These are phyloP conservation scores for Clarias pachynema DNA, from an alignment of 2,797 vertebrate species.

Conservation along the genomic window DNA sequence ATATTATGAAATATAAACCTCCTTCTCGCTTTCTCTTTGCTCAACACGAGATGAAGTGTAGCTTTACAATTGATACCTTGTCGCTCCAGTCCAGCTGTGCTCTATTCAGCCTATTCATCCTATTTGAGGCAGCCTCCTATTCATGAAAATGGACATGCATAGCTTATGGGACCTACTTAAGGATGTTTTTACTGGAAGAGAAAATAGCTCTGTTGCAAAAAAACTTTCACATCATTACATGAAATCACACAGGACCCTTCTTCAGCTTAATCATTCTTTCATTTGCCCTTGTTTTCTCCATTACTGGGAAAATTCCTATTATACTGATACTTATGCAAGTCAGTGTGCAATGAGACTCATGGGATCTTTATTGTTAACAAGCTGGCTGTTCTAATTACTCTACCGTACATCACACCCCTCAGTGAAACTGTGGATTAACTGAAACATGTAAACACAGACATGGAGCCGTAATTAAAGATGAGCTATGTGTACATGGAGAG, in stretches of 20 bases:
- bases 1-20: conserved; percentile 17
- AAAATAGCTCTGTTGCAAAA: background rate
- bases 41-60: background rate
- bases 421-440: conserved; percentile 12
- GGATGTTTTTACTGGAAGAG: background rate
- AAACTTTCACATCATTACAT: conserved; percentile 12
- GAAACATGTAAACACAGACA: conserved; percentile 4
- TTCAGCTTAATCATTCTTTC: conserved; percentile 5
- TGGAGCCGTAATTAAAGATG: background rate
- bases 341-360: background rate
- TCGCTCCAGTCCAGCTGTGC: conserved; percentile 29
- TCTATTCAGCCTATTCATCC: conserved; percentile 37
- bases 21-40: background rate
- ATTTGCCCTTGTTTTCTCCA: conserved; percentile 2
- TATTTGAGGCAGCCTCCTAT: conserved; percentile 19
- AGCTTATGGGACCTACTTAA: background rate
- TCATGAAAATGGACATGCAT: conserved; percentile 34
- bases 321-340: conserved; percentile 18
- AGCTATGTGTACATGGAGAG: background rate
- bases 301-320: conserved; percentile 16
- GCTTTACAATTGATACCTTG: conserved; percentile 15
- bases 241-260: conserved; percentile 3
- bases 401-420: background rate
- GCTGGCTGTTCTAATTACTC: conserved; percentile 15
- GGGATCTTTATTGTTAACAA: conserved; percentile 28